A percentile compares a stretch with the other conserved stretches of the same genome.
These are phyloP conservation scores for Bilobella aurantiaca DNA, from an alignment of 1,140 invertebrate species.

Conservation along the genomic window DNA sequence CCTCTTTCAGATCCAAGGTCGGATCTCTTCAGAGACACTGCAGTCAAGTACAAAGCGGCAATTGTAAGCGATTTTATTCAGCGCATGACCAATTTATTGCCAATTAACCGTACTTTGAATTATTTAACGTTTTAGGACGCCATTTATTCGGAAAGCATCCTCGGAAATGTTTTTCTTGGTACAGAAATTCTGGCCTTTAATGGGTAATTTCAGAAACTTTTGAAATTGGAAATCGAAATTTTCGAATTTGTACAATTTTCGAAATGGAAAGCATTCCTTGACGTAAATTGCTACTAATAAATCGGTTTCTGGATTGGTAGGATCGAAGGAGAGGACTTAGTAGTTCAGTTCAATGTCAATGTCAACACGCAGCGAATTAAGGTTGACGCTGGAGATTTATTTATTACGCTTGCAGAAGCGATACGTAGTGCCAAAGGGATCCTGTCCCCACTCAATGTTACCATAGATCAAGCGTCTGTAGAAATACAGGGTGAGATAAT, in stretches of 20 bases:
- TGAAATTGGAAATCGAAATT: neutral
- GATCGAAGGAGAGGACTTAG: slow-evolving; percentile 25
- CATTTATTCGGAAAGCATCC: slow-evolving; percentile 57
- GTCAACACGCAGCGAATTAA: slow-evolving; percentile 33
- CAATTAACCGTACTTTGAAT: no score
- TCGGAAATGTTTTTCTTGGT: slow-evolving; percentile 55
- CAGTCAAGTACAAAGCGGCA: slow-evolving; percentile 60
- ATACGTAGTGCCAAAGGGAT: slow-evolving; percentile 28
- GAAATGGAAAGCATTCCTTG: neutral
- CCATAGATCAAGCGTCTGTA: slow-evolving; percentile 30
- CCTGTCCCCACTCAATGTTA: slow-evolving; percentile 20
- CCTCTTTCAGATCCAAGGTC: slow-evolving; percentile 51
- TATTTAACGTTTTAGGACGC: slow-evolving; percentile 42
- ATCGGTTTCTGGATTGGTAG: slow-evolving; percentile 8
- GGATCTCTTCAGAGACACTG: slow-evolving; percentile 50
- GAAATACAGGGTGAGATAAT: slow-evolving; percentile 35
- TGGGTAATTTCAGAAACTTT: slow-evolving; percentile 48
- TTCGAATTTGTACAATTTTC: neutral
- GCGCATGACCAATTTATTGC: no score
- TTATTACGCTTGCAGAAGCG: slow-evolving; percentile 31
- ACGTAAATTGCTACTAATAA: no score
- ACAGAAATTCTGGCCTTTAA: slow-evolving; percentile 65
- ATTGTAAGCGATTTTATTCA: no score
- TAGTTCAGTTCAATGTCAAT: slow-evolving; percentile 33
- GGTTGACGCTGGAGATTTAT: slow-evolving; percentile 33